Evolutionary conservation across 2,797 vertebrate genomes (phyloP), one percentile per base, ranked within the genome.

Genomic region (Sciurus carolinensis): DNA sequence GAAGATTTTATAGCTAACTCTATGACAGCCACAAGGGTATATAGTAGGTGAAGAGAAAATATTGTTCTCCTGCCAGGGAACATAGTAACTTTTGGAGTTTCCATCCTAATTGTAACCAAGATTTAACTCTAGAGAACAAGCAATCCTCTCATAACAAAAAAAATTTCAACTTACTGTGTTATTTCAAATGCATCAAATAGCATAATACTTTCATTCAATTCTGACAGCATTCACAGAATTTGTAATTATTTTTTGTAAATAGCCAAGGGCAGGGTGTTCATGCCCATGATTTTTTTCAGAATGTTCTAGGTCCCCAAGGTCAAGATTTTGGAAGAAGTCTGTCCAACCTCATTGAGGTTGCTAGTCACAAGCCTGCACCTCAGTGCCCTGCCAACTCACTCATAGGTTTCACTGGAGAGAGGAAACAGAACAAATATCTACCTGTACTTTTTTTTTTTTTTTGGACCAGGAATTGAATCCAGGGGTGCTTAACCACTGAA

Each of bases 181-280:
- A 87, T 93, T 97, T 92, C 87, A 92, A 94, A 82, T 66, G 57
- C 33, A 91, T 91, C 57, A 93, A 92, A 90, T 93, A 88, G 59
- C 88, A 96, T 96, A 94, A 93, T 96, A 87, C 50, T 86, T 83
- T 91, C 75, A 94, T 93, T 95, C 81, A 93, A 75, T 54, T 95
- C 84, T 69, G 44, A 47, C 79, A 97, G 71, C 77, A 96, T 93
- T 87, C 64, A 72, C 57, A 95, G 36, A 81, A 47, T 22, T 57
- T 57, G 54, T 57, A 57, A 57, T 71, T 94, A 76, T 89, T 95
- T 67, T 96, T 93, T 95, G 42, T 94, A 96, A 97, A 72, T 82
- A 93, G 24, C 42, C 76, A 94, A 97, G 93, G 24, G 66, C 42
- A 93, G 76, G 52, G 76, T 83, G 18, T 91, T 95, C 75, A 57